A percentile compares a stretch with the other conserved stretches of the same genome.
phyloP scores from a whole-genome alignment of 2,888 invertebrate species.

The Agriopis aurantiaria region DNA sequence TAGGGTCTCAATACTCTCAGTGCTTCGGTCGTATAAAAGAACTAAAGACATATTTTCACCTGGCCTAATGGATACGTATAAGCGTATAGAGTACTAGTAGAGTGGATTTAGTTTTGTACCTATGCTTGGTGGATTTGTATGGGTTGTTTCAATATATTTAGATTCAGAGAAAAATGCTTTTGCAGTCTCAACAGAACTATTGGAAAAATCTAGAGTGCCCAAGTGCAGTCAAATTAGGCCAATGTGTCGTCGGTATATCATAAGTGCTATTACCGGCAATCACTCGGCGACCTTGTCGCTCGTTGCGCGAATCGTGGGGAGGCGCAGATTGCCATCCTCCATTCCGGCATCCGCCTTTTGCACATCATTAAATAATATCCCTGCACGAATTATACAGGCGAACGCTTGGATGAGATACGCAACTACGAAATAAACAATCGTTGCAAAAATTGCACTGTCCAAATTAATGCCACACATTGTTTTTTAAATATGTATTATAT shows the following conservation, averaged over 20 bases:
- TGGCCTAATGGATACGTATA: background rate
- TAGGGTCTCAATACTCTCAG: background rate
- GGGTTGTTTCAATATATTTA: background rate
- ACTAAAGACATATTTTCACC: conserved; percentile 4
- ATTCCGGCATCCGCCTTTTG: conserved; percentile 82
- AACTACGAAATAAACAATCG: conserved; percentile 3
- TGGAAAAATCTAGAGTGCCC: conserved; percentile 30
- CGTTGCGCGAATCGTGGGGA: conserved; percentile 84
- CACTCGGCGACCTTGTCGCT: conserved; percentile 83
- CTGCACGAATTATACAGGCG: conserved; percentile 45
- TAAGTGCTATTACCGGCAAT: conserved; percentile 81
- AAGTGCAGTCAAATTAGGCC: conserved; percentile 71
- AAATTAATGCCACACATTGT: background rate
- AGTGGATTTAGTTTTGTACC: background rate
- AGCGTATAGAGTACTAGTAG: background rate
- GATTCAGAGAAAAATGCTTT: background rate
- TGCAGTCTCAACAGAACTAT: conserved; percentile 5
- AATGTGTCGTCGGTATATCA: conserved; percentile 73
- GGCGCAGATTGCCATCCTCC: conserved; percentile 81
- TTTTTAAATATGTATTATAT: no score
- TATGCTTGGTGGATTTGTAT: background rate
- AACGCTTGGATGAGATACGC: conserved; percentile 15
- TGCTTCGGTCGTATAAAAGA: conserved; percentile 1
- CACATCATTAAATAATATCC: conserved; percentile 76
- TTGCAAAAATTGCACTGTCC: conserved; percentile 17